These are phyloP conservation scores for Candidula unifasciata DNA, from an alignment of 2,888 invertebrate species.

Conservation along the genomic window DNA sequence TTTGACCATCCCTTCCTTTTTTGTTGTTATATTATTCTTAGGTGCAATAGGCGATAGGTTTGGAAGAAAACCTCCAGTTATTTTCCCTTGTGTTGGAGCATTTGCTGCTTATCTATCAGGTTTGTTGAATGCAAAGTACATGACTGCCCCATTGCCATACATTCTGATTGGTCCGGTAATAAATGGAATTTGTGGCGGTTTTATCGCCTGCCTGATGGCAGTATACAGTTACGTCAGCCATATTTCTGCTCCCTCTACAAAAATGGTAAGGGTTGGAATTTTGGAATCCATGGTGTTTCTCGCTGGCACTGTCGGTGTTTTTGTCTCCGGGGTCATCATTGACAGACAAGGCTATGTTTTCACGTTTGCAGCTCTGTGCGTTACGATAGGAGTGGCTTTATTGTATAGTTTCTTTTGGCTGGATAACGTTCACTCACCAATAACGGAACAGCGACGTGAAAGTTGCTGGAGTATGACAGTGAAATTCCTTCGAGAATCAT, in stretches of 20 bases:
- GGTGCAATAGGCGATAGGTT: slow-evolving; percentile 78
- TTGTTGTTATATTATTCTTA: slow-evolving; percentile 71
- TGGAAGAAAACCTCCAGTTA: slow-evolving; percentile 78
- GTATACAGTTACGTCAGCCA: slow-evolving; percentile 89
- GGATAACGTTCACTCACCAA: slow-evolving; percentile 59
- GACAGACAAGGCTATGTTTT: slow-evolving; percentile 74
- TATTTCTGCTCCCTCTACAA: slow-evolving; percentile 83
- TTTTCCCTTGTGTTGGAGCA: slow-evolving; percentile 78
- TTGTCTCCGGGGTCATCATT: slow-evolving; percentile 88
- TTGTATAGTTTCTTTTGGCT: slow-evolving; percentile 74
- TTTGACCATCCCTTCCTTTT: slow-evolving; percentile 73
- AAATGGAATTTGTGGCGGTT: slow-evolving; percentile 78
- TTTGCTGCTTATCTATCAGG: slow-evolving; percentile 62
- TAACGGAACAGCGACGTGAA: background rate
- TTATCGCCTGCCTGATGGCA: slow-evolving; percentile 77
- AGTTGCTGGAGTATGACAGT: slow-evolving; percentile 36
- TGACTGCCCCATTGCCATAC: slow-evolving; percentile 61
- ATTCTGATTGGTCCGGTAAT: slow-evolving; percentile 77
- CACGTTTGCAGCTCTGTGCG: slow-evolving; percentile 75
- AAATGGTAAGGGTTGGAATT: slow-evolving; percentile 89
- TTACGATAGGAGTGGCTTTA: slow-evolving; percentile 71
- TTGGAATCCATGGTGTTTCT: slow-evolving; percentile 89
- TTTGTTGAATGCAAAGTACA: slow-evolving; percentile 72
- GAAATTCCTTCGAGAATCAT: slow-evolving; percentile 47
- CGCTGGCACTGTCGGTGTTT: slow-evolving; percentile 90